Base-by-base conservation (phyloP, 2,797 vertebrate species). In the Antennarius maculatus region DNA sequence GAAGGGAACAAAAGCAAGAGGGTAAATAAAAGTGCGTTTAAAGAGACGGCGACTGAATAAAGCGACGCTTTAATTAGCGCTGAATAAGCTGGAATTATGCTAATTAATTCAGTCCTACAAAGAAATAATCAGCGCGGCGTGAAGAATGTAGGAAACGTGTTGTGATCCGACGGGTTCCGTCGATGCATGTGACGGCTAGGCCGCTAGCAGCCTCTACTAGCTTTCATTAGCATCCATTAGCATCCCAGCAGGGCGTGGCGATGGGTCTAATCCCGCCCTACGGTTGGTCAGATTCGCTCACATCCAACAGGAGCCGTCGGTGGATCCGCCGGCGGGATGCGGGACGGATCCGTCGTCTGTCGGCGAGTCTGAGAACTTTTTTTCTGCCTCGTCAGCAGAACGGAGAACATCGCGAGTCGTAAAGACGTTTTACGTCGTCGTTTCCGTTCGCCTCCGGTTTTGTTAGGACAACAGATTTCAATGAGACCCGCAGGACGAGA, bases 71-170 rank as follows among this genome's bases (percentile, higher is more conserved):
- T 86, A 89, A 88, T 86, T 87, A 88, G 75, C 65, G 27, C 51
- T 43, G 54, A 73, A 72, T 81, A 80, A 78, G 85, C 66, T 23
- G 62, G 61, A 86, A 81, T 83, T 84, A 86, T 86, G 82, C 62
- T 80, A 80, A 90, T 85, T 67, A 81, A 88, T 90, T 88, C 71
- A 83, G 78, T 77, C 65, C 56, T 61, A 65, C 67, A 83, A 89
- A 90, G 77, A 88, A 76, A 85, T 81, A 82, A 89, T 89, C 84
- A 87, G 59, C 0, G 4, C 62, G 42, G 72, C 76, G 81, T 86
- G 74, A 79, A 50, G 81, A 85, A 87, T 86, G 73, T 37, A 53
- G 71, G 59, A 84, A 80, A 80, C 10, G 57, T 61, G 76, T 76
- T 81, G 76, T 81, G 77, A 88, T 84, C 55, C 34, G 29, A 53